phyloP scores from a whole-genome alignment of 2,888 invertebrate genomes.

The Heliconius ismenius region DNA sequence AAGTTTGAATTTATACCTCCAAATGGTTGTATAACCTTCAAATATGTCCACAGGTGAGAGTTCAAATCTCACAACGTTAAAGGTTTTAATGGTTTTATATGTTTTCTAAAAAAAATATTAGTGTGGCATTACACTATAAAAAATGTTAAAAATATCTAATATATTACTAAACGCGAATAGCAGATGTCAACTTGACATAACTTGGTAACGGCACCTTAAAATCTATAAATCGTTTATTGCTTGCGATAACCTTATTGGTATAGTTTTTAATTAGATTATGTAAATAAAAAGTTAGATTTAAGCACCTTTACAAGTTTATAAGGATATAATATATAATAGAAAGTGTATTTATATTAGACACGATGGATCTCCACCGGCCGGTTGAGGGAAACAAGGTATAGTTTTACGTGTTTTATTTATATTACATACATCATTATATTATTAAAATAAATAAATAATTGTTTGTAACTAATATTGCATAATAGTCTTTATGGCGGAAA shows the following conservation, averaged over 20 bases:
- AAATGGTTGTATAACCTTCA: too few species aligned
- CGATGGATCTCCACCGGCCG: conserved; percentile 76
- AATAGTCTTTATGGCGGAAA: not conserved
- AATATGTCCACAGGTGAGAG: too few species aligned
- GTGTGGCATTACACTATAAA: not conserved
- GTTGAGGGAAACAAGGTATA: conserved; percentile 76
- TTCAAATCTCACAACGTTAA: not conserved
- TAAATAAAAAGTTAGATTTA: conserved; percentile 43
- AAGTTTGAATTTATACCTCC: too few species aligned
- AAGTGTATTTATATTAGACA: conserved; percentile 38
- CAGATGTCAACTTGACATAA: conserved; percentile 43
- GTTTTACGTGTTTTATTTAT: conserved; percentile 9
- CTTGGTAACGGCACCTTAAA: conserved; percentile 35
- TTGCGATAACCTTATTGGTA: conserved; percentile 19
- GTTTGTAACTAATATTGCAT: not conserved
- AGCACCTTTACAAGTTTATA: conserved; percentile 10
- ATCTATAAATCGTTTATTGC: conserved; percentile 20
- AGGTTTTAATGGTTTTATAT: not conserved
- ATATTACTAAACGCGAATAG: not conserved
- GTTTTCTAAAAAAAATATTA: not conserved
- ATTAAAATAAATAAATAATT: not conserved
- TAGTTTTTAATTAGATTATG: conserved; percentile 44
- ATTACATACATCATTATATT: not conserved
- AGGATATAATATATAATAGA: conserved; percentile 9
- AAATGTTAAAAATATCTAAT: conserved; percentile 37